Percentiles rank a stretch among this genome's conserved stretches.
phyloP scores from a whole-genome alignment of 35 echinoderm and acorn worm species.

The Acanthaster planci region DNA sequence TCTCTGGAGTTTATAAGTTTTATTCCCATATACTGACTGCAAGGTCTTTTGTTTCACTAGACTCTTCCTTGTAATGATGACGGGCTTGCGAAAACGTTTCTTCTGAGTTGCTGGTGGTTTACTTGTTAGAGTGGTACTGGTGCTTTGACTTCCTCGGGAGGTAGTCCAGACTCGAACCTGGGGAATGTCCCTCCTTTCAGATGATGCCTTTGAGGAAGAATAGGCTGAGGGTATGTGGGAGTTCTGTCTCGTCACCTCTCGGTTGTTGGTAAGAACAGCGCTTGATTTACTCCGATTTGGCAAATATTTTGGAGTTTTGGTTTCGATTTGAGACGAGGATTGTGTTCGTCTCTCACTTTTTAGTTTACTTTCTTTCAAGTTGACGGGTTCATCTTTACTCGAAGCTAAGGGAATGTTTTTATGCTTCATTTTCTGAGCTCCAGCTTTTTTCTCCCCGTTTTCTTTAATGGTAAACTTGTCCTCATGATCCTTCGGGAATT shows the following conservation, averaged over 20 bases:
- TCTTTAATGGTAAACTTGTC: neutral
- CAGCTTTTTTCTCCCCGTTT: neutral
- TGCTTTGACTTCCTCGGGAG: constrained; percentile 3
- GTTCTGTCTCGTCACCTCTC: constrained; percentile 21
- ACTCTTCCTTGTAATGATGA: constrained; percentile 85
- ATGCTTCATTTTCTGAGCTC: neutral
- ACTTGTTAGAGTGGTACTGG: neutral
- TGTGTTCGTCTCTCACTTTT: neutral
- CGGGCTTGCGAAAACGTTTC: constrained; percentile 27
- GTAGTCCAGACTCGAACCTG: neutral
- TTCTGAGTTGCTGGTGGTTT: constrained; percentile 6
- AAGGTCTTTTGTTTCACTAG: constrained; percentile 52
- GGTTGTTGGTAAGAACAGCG: constrained; percentile 17
- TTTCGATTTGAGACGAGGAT: neutral
- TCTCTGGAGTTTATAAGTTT: constrained; percentile 62
- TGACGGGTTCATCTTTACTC: neutral
- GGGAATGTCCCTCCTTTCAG: neutral
- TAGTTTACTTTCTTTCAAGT: neutral
- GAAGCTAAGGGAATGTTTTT: neutral
- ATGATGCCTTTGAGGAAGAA: neutral
- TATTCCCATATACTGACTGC: constrained; percentile 79
- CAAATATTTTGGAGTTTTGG: constrained; percentile 34
- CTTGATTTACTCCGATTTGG: neutral
- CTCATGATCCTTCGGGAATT: neutral
- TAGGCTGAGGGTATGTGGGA: neutral